Conservation (phyloP, 2,888 invertebrate genomes). For the Folsomia manolachei region DNA sequence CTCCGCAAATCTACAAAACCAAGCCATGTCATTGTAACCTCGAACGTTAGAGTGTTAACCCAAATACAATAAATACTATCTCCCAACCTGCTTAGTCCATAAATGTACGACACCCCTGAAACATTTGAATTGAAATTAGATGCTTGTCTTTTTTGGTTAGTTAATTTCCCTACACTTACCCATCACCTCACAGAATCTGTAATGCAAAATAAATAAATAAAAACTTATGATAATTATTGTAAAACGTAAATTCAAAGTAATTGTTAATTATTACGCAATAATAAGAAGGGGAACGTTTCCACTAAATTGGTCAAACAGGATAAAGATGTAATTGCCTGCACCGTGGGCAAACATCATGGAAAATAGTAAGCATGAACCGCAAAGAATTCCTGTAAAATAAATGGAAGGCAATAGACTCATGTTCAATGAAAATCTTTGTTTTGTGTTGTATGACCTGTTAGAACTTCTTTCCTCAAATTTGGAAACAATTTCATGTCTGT, state of each 20-base stretch:
- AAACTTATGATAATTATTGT: too few relatives aligned
- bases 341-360: constrained; percentile 91
- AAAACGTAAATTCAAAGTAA: too few relatives aligned
- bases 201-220: too few relatives aligned
- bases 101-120: constrained; percentile 92
- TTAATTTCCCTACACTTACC: too few relatives aligned
- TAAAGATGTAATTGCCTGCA: constrained; percentile 88
- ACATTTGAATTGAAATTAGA: too few relatives aligned
- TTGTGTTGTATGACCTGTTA: constrained; percentile 68
- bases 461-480: constrained; percentile 80
- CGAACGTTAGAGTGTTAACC: not conserved
- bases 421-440: constrained; percentile 13
- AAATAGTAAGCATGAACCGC: constrained; percentile 74
- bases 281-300: constrained; percentile 89
- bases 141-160: too few relatives aligned
- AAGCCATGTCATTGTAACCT: constrained; percentile 55
- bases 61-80: constrained; percentile 53
- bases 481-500: constrained; percentile 94
- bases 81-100: constrained; percentile 87
- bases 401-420: constrained; percentile 21
- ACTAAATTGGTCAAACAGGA: constrained; percentile 89
- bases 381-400: constrained; percentile 63
- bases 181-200: too few relatives aligned
- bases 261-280: too few relatives aligned
- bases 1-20: constrained; percentile 88